Evolutionary conservation across 2,113 vertebrate genomes (phyloP).

Genomic region (Aptenodytes forsteri): DNA sequence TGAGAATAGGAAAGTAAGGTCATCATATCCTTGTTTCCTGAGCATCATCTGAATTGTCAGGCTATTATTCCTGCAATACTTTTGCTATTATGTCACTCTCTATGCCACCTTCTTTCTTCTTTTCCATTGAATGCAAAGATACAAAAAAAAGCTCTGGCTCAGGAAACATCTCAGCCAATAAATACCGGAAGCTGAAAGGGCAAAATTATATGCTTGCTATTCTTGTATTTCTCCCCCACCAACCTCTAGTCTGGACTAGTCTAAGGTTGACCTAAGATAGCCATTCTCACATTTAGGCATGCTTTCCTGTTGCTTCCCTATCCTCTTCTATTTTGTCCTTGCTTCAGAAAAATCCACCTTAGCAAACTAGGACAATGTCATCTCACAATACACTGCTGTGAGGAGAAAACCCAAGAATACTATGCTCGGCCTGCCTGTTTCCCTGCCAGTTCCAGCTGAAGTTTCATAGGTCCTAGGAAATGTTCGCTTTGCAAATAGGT

Average conservation of each 20-base stretch:
- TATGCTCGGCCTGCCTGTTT: neutral
- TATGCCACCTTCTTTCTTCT: neutral
- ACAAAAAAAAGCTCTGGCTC: neutral
- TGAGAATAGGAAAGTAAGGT: neutral
- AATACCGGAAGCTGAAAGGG: neutral
- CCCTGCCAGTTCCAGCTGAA: neutral
- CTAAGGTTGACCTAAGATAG: neutral
- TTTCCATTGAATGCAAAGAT: neutral
- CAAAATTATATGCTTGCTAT: neutral
- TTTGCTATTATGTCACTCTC: neutral
- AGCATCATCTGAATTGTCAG: neutral
- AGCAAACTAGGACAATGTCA: neutral
- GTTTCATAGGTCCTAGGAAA: neutral
- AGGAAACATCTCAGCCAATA: neutral
- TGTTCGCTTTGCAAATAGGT: neutral
- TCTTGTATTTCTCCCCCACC: neutral
- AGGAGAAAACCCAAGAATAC: neutral
- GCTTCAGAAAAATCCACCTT: neutral
- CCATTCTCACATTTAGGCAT: neutral
- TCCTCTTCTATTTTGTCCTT: neutral
- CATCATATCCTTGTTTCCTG: neutral
- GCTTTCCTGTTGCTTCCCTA: neutral
- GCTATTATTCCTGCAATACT: neutral
- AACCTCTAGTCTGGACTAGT: neutral
- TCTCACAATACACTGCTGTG: neutral